Evolutionary conservation across 2,888 invertebrate species (phyloP), one percentile per base, ranked within the genome.

Genomic region (Smittia aterrima): DNA sequence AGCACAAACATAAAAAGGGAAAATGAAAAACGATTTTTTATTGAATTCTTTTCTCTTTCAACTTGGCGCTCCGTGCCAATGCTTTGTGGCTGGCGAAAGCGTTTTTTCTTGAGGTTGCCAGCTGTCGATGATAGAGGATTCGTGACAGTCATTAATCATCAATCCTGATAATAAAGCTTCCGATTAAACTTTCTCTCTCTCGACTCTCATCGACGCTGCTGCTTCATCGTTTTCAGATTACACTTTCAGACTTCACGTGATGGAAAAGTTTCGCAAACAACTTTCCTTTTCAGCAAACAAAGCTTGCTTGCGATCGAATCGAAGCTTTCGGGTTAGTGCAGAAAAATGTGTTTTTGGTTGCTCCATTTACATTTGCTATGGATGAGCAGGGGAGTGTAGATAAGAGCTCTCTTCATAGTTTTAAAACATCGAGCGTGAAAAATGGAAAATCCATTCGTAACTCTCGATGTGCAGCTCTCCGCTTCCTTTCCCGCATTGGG

Each of bases 121-220:
- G 72, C 58, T 72, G 72, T 72, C 72, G 72, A 72, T 72, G 62
- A 72, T 62, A 38, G 58, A 16, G 53, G 4, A 62, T 27, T 54
- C 72, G 72, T 72, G 72, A 62, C 62, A 62, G 13, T 72, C 72
- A 72, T 72, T 72, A 72, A 72, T 72, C 72, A 72, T 72, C 72
- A 72, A 53, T 71, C 54, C 32, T 22, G 72, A 72, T 72, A 72
- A 72, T 72, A 62, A 62, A 62, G 72, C 40, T 62, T 62, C 40
- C 11, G 1, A 27, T 64, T 27, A 25, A 64, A 47, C 58, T 62
- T 70, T 25, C 25, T n/a, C 32, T 18, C 25, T 22, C 9, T 18
- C 16, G n/a, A n/a, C n/a, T n/a, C n/a, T n/a, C n/a, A n/a, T n/a
- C n/a, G n/a, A n/a, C n/a, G n/a, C n/a, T 40, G 20, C 58, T 11